A percentile compares a stretch with the other conserved stretches of the same genome.
Evolutionary conservation across 2,113 vertebrate genomes (phyloP).

Genomic region (Columbina picui): DNA sequence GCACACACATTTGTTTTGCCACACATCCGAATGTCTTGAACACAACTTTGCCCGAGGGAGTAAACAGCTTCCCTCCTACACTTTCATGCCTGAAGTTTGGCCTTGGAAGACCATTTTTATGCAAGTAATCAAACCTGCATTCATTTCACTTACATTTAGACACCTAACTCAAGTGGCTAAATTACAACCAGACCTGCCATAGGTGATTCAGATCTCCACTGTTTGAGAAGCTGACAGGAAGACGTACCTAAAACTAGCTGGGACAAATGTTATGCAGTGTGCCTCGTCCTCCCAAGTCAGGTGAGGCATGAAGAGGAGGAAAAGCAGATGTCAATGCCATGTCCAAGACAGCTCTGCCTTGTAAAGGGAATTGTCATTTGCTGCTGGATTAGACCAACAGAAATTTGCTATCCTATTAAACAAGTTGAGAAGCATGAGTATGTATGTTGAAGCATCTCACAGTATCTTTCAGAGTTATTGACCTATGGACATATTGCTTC

Average conservation of each 20-base stretch:
- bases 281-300: not conserved
- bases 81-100: not conserved
- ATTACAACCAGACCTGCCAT: not conserved
- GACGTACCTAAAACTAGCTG: not conserved
- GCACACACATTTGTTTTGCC: not conserved
- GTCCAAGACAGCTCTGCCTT: not conserved
- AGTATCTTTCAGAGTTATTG: not conserved
- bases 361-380: not conserved
- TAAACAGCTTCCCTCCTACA: not conserved
- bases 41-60: not conserved
- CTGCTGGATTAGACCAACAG: not conserved
- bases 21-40: not conserved
- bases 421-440: rapidly evolving
- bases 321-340: not conserved
- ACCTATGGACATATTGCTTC: rapidly evolving
- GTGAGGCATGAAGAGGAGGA: rapidly evolving
- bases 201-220: not conserved
- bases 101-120: not conserved
- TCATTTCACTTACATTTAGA: not conserved
- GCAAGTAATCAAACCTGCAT: not conserved
- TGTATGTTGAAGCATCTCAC: not conserved
- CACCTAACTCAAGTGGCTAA: not conserved
- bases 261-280: not conserved
- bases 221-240: not conserved
- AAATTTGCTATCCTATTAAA: not conserved